A percentile compares a stretch with the other conserved stretches of the same genome.
Conservation (phyloP, 2,797 vertebrate genomes). For the Hypotaenidia okinawae region DNA sequence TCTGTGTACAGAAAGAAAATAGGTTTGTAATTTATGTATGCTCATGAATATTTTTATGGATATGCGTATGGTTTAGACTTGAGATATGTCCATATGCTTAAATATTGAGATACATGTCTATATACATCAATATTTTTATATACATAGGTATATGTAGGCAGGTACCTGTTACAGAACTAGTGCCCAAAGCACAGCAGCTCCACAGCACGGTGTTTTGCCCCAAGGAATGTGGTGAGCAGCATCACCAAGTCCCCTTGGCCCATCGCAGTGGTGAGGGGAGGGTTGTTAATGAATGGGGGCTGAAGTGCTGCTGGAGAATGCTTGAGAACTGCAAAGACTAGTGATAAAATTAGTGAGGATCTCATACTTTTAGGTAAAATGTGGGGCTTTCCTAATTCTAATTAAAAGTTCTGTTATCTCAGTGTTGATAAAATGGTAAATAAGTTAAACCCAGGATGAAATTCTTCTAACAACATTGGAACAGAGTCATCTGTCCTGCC, state of each 20-base stretch:
- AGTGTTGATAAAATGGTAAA: neutral
- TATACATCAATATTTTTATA: too few species aligned
- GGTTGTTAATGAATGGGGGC: rapidly evolving
- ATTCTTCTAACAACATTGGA: neutral
- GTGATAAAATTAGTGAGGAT: neutral
- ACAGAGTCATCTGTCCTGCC: neutral
- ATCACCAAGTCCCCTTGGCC: neutral
- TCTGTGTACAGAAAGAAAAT: neutral
- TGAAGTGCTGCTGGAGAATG: neutral
- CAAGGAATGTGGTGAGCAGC: neutral
- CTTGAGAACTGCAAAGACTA: rapidly evolving
- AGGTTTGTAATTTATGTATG: neutral
- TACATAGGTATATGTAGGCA: neutral
- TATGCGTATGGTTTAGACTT: neutral
- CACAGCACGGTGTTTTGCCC: neutral
- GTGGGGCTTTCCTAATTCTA: neutral
- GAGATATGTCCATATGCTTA: too few species aligned
- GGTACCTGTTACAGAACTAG: neutral
- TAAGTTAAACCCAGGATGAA: neutral
- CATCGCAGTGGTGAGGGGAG: rapidly evolving
- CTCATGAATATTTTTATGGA: neutral
- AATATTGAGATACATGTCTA: neutral
- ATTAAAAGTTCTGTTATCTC: neutral
- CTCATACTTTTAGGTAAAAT: neutral
- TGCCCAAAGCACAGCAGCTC: neutral